Evolutionary conservation across 2,888 invertebrate genomes (phyloP), one percentile per base, ranked within the genome.

Genomic region (Homarus gammarus): DNA sequence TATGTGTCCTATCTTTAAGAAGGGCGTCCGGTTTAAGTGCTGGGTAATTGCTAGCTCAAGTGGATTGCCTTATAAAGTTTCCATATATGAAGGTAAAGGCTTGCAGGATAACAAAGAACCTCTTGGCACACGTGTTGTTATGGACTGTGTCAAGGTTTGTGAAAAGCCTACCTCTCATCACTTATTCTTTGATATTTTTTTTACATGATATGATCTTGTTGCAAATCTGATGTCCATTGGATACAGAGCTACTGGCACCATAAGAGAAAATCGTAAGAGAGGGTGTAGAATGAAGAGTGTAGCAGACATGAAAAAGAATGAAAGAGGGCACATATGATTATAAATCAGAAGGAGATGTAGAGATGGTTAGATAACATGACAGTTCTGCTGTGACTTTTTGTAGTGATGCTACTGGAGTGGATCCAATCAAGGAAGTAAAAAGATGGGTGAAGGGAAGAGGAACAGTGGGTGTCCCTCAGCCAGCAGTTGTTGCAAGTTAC

Each of bases 261-360:
- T 40, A 36, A 73, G 40, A 36, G 31, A 2, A 27, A 73, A 38
- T 73, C 22, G 18, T 36, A 73, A 22, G n/a, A 36, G 22, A 44
- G 40, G 40, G 40, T 36, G 40, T 38, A 36, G 22, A 22, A 36
- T 38, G 15, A n/a, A n/a, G n/a, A n/a, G n/a, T n/a, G n/a, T n/a
- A n/a, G n/a, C n/a, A n/a, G n/a, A n/a, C n/a, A n/a, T 36, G 15
- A 36, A 36, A 38, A 73, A 73, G 36, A 79, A 51, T 8, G 56
- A 31, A 51, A 79, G 79, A 31, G 79, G 79, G 49, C 36, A 18
- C 79, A 79, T 79, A 31, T 79, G 79, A 79, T 51, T 56, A 79
- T 33, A 49, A 56, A 36, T 51, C 51, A 51, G 79, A 82, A 64
- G 38, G 68, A 38, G 44, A 82, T 10, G 79, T 79, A 22, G 61